Conservation (phyloP, 2,113 vertebrate species). For the Neolamprologus devosi region DNA sequence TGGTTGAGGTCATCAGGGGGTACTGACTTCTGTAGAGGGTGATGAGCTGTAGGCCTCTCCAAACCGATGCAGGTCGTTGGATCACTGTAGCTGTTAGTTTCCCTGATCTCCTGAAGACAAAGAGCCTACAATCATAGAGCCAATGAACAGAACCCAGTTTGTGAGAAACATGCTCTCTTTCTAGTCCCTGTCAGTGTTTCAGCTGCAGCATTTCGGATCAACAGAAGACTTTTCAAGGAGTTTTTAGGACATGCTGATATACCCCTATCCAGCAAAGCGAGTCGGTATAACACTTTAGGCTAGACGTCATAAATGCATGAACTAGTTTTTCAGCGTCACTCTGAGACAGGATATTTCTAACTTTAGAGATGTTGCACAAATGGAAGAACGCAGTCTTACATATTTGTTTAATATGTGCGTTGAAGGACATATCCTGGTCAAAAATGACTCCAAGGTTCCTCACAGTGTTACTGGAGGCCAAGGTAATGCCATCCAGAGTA, state of each 20-base stretch:
- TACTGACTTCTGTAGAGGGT: background rate
- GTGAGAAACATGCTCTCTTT: background rate
- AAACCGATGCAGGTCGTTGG: rapidly evolving
- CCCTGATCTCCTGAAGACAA: background rate
- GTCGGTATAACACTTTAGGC: background rate
- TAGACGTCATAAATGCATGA: background rate
- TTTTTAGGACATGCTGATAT: background rate
- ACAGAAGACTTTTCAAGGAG: background rate
- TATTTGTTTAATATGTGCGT: too few relatives aligned
- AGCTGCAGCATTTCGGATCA: background rate
- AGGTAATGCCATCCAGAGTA: too few relatives aligned
- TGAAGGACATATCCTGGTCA: too few relatives aligned
- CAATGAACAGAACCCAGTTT: background rate
- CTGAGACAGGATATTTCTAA: background rate
- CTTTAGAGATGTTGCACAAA: too few relatives aligned
- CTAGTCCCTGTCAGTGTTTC: background rate
- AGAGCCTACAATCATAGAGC: background rate
- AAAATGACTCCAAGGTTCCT: too few relatives aligned
- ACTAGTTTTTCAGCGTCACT: background rate
- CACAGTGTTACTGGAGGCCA: too few relatives aligned
- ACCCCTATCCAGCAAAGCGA: background rate
- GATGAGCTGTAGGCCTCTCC: background rate
- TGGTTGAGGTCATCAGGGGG: background rate
- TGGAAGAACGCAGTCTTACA: rapidly evolving
- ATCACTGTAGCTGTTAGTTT: background rate